Evolutionary conservation across 2,888 invertebrate genomes (phyloP).

Genomic region (Agrypnus murinus): DNA sequence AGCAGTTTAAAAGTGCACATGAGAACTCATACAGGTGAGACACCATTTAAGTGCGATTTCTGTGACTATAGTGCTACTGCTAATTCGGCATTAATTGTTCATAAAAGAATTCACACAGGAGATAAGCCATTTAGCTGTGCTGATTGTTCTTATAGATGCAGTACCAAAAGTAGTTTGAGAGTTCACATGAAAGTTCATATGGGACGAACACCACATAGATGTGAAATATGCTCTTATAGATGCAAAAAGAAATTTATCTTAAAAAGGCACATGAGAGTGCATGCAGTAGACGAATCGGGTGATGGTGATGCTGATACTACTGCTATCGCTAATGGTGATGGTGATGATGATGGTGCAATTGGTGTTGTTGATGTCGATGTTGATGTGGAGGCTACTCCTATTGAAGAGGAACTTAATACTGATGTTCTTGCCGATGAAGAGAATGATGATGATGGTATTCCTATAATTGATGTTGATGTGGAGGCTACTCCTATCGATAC

Average conservation of each 20-base stretch:
- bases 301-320: background rate
- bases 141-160: constrained; percentile 44
- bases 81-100: constrained; percentile 43
- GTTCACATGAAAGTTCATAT: constrained; percentile 47
- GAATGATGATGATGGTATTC: too few species aligned
- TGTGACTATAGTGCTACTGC: constrained; percentile 41
- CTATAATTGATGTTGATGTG: too few species aligned
- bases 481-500: background rate
- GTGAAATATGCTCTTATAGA: constrained; percentile 39
- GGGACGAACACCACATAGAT: constrained; percentile 43
- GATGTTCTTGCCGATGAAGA: too few species aligned
- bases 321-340: background rate
- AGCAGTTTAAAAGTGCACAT: constrained; percentile 45
- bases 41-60: constrained; percentile 37
- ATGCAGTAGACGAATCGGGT: constrained; percentile 8
- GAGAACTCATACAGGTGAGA: constrained; percentile 44
- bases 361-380: too few species aligned
- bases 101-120: constrained; percentile 46
- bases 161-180: constrained; percentile 41
- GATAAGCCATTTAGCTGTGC: constrained; percentile 46
- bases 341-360: background rate
- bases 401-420: too few species aligned
- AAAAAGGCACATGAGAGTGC: constrained; percentile 41
- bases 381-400: too few species aligned
- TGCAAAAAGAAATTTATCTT: constrained; percentile 37